Conservation (phyloP, 2,888 invertebrate genomes). For the Selenia dentaria region DNA sequence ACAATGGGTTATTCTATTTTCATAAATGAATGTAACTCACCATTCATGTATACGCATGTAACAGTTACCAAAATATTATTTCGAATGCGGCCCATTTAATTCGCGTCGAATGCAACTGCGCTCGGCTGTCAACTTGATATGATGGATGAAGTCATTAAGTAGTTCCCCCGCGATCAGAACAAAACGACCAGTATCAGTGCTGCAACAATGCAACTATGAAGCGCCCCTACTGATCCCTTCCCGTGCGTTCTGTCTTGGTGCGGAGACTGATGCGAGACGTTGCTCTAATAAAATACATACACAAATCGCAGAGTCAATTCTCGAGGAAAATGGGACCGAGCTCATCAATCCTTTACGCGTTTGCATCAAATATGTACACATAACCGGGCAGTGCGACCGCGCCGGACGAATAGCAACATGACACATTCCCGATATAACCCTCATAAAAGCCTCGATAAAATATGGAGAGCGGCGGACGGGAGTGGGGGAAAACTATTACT, state of each 20-base stretch:
- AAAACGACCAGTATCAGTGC: constrained; percentile 56
- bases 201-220: constrained; percentile 45
- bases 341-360: constrained; percentile 69
- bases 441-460: constrained; percentile 73
- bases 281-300: constrained; percentile 45
- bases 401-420: constrained; percentile 59
- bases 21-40: too few species aligned
- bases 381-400: constrained; percentile 47
- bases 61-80: too few species aligned
- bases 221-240: constrained; percentile 22
- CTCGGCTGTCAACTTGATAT: constrained; percentile 61
- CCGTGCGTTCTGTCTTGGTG: not conserved
- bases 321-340: constrained; percentile 55
- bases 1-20: too few species aligned
- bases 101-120: constrained; percentile 62
- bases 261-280: constrained; percentile 27
- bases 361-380: constrained; percentile 71
- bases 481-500: constrained; percentile 67
- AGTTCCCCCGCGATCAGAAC: constrained; percentile 57
- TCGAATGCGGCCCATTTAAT: constrained; percentile 40
- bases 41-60: too few species aligned
- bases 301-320: constrained; percentile 56
- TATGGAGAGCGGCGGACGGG: constrained; percentile 67
- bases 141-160: constrained; percentile 76
- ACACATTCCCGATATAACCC: constrained; percentile 69